Percentiles rank a stretch among this genome's conserved stretches.
Conservation (phyloP, 2,797 vertebrate genomes). For the Anolis apletophallus region DNA sequence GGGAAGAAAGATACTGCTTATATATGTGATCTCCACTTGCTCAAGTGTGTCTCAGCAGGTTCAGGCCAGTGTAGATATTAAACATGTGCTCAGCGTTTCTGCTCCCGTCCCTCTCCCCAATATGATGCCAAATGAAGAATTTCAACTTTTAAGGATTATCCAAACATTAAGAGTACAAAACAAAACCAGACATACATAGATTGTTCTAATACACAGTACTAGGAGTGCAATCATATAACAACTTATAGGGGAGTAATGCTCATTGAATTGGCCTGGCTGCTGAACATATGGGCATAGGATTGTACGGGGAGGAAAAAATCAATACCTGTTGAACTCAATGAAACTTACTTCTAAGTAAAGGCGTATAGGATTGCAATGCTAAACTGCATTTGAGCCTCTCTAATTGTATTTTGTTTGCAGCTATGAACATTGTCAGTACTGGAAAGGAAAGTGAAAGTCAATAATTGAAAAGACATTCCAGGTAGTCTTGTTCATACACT, state of each 20-base stretch:
- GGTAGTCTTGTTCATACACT: no score
- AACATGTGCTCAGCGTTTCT: slow-evolving; percentile 43
- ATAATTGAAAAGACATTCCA: background rate
- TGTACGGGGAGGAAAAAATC: background rate
- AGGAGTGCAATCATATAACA: background rate
- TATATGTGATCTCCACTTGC: slow-evolving; percentile 66
- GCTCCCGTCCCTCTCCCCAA: background rate
- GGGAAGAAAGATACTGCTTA: slow-evolving; percentile 66
- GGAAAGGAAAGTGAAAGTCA: background rate
- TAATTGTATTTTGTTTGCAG: background rate
- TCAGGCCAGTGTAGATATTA: slow-evolving; percentile 42
- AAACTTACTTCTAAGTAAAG: background rate
- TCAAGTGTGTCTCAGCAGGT: slow-evolving; percentile 54
- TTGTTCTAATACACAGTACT: background rate
- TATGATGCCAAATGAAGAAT: background rate
- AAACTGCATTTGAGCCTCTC: background rate
- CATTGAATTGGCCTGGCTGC: background rate
- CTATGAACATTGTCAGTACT: background rate
- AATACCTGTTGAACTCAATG: background rate
- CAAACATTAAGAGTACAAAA: background rate
- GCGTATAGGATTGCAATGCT: background rate
- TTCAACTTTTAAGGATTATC: background rate
- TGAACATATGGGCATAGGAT: background rate
- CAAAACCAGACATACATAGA: background rate
- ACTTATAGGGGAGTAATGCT: no score